A percentile compares a stretch with the other conserved stretches of the same genome.
Evolutionary conservation across 2,113 vertebrate genomes (phyloP).

Genomic region (Excalfactoria chinensis): DNA sequence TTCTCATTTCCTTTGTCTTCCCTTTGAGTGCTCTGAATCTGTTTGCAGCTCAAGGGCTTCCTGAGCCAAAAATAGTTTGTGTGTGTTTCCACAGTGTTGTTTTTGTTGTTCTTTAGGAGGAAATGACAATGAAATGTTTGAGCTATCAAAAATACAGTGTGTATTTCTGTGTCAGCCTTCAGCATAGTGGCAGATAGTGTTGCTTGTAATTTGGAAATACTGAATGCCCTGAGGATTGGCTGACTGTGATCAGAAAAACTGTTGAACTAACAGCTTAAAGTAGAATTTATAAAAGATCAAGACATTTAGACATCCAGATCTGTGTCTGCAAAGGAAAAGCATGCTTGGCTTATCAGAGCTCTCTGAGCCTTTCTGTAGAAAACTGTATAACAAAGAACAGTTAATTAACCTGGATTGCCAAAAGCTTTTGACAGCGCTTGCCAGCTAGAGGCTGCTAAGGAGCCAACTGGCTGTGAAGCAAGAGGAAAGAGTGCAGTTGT

Average conservation of each 20-base stretch:
- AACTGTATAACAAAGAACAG: neutral
- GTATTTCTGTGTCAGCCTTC: neutral
- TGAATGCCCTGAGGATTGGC: neutral
- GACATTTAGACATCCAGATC: neutral
- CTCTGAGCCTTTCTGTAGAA: neutral
- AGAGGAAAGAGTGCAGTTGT: constrained; percentile 11
- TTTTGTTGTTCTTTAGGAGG: neutral
- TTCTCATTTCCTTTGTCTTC: neutral
- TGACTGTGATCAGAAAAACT: neutral
- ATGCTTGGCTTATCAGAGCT: neutral
- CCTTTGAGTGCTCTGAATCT: neutral
- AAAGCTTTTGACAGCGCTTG: constrained; percentile 26
- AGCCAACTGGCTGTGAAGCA: constrained; percentile 43
- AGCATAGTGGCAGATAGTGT: neutral
- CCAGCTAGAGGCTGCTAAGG: neutral
- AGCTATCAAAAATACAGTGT: neutral
- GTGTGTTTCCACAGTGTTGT: neutral
- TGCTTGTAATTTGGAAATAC: neutral
- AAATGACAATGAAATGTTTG: neutral
- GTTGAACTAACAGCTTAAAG: neutral
- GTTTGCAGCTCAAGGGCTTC: neutral
- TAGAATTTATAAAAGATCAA: neutral
- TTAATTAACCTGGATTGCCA: constrained; percentile 46
- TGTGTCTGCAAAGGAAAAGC: neutral
- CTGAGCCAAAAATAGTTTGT: neutral